Base-by-base conservation (phyloP, 2,797 vertebrate species). In the Huso huso region DNA sequence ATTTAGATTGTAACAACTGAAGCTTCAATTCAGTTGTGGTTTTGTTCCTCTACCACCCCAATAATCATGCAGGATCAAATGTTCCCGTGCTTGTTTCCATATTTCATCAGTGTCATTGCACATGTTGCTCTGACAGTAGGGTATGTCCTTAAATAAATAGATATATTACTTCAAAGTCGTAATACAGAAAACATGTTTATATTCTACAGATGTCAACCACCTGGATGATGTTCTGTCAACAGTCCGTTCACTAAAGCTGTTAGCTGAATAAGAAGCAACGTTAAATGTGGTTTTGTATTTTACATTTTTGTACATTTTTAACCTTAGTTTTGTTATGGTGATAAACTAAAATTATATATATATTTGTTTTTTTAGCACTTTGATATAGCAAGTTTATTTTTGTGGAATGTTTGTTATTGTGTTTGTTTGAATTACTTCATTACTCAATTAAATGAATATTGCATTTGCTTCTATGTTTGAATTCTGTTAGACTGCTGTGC, bases 221-320 rank as follows among this genome's bases (percentile, higher is more conserved):
- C 63, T 94, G 77, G 89, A 91, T 15, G 88, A 93, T 68, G 85
- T 96, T 78, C 76, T 96, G 71, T 92, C 93, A 10, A 77, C 87
- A 62, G 83, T 96, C 70, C 81, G 55, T 68, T 79, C 79, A 58
- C 66, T 95, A 80, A 93, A 90, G 71, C 11, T 75, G 72, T 74
- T 51, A 75, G 76, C 76, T 70, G 72, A 49, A 61, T 58, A 55
- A 67, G 37, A 53, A 53, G 15, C 15, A 18, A 18, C 15, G 15
- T 18, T 18, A 18, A 18, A 18, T 18, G 15, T 18, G n/a, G n/a
- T n/a, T n/a, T n/a, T n/a, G n/a, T n/a, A n/a, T n/a, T n/a, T n/a
- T n/a, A n/a, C n/a, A n/a, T n/a, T n/a, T n/a, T n/a, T n/a, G n/a
- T n/a, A n/a, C 18, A 18, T 18, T 18, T 18, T 18, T 18, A 37